Conservation (phyloP, 64 coral and sea anemone species). For the Pocillopora damicornis region DNA sequence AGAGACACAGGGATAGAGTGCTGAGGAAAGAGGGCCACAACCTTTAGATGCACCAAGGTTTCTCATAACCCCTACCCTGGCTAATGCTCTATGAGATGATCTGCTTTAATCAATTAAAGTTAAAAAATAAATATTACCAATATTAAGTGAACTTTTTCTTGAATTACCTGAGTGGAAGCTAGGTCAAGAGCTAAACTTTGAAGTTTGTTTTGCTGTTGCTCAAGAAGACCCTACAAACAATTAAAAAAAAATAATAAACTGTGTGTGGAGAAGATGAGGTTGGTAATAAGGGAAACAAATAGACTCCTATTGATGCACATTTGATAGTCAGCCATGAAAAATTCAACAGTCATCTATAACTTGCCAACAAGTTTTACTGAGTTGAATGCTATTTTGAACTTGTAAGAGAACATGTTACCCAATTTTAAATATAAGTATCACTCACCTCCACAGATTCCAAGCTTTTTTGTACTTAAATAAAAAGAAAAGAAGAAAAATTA, state of each 20-base stretch:
- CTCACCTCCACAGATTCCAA: conserved; percentile 82
- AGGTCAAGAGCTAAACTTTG: conserved; percentile 66
- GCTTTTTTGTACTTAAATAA: conserved; percentile 56
- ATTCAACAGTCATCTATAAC: background rate
- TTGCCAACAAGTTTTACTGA: background rate
- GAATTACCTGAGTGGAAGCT: conserved; percentile 58
- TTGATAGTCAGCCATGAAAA: background rate
- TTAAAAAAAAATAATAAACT: background rate
- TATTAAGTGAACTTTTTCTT: no score
- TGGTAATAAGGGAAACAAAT: no score
- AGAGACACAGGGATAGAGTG: no score
- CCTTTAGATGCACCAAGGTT: no score
- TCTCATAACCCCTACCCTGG: no score
- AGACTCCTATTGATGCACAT: no score
- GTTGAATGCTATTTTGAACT: no score
- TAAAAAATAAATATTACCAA: no score
- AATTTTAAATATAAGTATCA: background rate
- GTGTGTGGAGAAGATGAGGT: background rate
- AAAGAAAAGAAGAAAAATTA: background rate
- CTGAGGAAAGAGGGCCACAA: no score
- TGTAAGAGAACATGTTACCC: background rate
- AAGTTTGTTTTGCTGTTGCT: conserved; percentile 78
- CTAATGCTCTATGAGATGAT: no score
- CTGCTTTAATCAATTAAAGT: no score
- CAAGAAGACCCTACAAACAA: conserved; percentile 52